Percentiles rank a stretch among this genome's conserved stretches.
These are phyloP conservation scores for Timema podura DNA, from an alignment of 2,888 invertebrate species.

Conservation along the genomic window DNA sequence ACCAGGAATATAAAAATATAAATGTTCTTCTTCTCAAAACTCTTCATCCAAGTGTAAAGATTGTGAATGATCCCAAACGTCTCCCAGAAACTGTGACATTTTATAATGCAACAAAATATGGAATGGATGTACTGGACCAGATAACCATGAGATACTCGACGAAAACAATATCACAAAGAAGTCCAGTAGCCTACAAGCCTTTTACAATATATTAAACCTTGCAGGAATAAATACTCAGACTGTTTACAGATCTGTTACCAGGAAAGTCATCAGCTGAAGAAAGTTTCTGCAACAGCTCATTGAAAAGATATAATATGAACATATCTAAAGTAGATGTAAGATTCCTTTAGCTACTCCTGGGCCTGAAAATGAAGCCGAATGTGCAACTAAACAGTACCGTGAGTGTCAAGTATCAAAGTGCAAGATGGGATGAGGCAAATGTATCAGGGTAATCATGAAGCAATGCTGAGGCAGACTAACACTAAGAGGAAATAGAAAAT, in stretches of 20 bases:
- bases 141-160: not conserved
- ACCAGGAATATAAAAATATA: constrained; percentile 4
- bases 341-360: not conserved
- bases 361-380: constrained; percentile 1
- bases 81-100: constrained; percentile 11
- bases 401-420: constrained; percentile 4
- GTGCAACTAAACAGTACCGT: not conserved
- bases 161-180: not conserved
- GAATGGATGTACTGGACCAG: constrained; percentile 8
- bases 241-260: constrained; percentile 3
- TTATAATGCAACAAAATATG: constrained; percentile 13
- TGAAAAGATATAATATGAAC: not conserved
- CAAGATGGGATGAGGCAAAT: not conserved
- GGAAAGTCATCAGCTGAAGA: not conserved
- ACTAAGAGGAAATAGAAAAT: no score
- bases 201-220: constrained; percentile 7
- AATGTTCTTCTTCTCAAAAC: constrained; percentile 1
- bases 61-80: not conserved
- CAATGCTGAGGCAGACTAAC: not conserved
- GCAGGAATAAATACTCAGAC: constrained; percentile 9
- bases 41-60: not conserved
- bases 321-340: not conserved
- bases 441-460: not conserved
- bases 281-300: constrained; percentile 1
- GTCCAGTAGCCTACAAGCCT: constrained; percentile 6